Evolutionary conservation across 2,888 invertebrate species (phyloP).

Genomic region (Drosophila pegasa): DNA sequence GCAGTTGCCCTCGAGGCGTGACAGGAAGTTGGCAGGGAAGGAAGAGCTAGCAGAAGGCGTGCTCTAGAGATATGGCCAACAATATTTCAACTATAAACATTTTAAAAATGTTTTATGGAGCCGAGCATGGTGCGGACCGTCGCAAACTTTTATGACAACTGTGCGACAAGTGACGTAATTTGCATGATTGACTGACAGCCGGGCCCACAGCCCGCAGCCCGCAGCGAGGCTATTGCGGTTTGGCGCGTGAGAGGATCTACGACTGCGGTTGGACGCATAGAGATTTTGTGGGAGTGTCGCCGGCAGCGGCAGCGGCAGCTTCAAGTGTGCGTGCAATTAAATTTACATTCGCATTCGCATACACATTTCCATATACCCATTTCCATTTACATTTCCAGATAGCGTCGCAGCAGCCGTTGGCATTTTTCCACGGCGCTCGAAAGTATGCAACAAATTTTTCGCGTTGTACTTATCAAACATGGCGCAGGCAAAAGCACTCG

Average conservation of each 20-base stretch:
- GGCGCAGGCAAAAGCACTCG: conserved; percentile 54
- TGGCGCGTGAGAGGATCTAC: background rate
- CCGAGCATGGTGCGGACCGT: background rate
- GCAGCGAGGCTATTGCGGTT: conserved; percentile 10
- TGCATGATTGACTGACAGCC: conserved; percentile 66
- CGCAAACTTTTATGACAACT: conserved; percentile 59
- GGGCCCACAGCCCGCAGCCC: conserved; percentile 2
- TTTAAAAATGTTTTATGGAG: conserved; percentile 64
- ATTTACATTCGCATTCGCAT: conserved; percentile 44
- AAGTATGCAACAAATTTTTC: conserved; percentile 73
- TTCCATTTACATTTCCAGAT: conserved; percentile 39
- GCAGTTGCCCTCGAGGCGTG: conserved; percentile 68
- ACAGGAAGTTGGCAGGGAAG: conserved; percentile 77
- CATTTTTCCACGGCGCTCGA: conserved; percentile 57
- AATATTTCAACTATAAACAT: conserved; percentile 66
- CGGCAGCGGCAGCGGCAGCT: conserved; percentile 16
- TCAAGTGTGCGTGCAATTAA: conserved; percentile 65
- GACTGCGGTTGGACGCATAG: background rate
- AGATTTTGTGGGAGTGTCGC: conserved; percentile 23
- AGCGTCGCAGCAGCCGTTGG: conserved; percentile 30
- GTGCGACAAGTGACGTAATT: conserved; percentile 63
- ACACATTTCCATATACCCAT: conserved; percentile 57
- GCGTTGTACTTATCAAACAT: conserved; percentile 58
- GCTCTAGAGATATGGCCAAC: conserved; percentile 37
- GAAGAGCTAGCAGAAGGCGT: conserved; percentile 69